Conservation (phyloP, 2,113 vertebrate species). For the Peromyscus leucopus region DNA sequence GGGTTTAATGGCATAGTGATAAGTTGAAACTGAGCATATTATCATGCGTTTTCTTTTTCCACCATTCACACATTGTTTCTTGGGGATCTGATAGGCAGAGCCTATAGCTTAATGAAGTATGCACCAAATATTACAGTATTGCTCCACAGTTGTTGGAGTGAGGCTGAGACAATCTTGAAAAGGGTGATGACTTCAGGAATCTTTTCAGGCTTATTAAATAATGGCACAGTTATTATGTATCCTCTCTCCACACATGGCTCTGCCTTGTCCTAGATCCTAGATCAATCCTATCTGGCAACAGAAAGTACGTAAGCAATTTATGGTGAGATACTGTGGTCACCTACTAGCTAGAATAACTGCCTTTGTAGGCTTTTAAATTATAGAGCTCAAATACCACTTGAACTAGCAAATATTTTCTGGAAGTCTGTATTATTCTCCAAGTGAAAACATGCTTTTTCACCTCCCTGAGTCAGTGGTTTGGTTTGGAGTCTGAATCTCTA, state of each 20-base stretch:
- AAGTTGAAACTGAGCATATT: background rate
- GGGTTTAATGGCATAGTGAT: background rate
- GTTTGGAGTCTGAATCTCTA: background rate
- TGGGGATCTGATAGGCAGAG: too few species aligned
- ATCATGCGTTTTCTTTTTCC: background rate
- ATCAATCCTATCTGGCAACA: background rate
- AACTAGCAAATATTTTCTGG: background rate
- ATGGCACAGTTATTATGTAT: background rate
- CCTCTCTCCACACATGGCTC: background rate
- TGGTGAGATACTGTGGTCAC: background rate
- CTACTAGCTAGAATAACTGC: background rate
- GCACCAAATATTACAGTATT: background rate
- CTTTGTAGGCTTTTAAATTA: background rate
- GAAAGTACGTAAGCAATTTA: background rate
- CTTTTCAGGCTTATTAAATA: background rate
- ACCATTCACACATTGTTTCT: background rate
- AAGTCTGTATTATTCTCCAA: background rate
- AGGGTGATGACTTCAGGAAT: rapidly evolving
- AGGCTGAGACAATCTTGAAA: background rate
- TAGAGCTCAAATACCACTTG: background rate
- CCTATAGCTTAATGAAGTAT: rapidly evolving
- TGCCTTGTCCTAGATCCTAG: background rate
- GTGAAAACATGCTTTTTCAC: background rate
- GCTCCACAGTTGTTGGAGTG: background rate
- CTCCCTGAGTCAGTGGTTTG: background rate